These are phyloP conservation scores for crab-eating macaque (Macaca fascicularis) DNA, from an alignment of 2,113 vertebrate genomes.

Conservation along the genomic window DNA sequence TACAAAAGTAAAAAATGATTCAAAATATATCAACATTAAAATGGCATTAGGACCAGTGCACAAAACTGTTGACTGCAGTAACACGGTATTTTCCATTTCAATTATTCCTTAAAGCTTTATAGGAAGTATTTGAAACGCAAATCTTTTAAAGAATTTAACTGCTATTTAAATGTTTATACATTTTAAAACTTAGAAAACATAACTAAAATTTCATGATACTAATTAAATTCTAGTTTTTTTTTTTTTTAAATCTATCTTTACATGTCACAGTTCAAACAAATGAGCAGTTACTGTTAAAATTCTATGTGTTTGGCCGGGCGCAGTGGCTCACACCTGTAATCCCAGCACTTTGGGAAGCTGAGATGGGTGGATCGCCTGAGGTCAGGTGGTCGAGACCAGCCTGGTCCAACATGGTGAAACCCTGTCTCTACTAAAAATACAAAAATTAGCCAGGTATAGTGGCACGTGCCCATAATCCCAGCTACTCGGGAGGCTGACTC, in stretches of 20 bases:
- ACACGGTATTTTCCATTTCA: not conserved
- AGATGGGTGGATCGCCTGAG: no score
- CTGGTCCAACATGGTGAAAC: no score
- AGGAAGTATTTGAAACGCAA: not conserved
- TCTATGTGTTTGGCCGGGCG: no score
- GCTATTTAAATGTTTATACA: not conserved
- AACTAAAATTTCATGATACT: slow-evolving; percentile 10
- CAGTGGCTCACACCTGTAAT: no score
- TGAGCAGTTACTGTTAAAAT: not conserved
- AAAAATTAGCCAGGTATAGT: no score
- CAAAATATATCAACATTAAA: not conserved
- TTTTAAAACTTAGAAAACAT: not conserved
- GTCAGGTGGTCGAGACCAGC: no score
- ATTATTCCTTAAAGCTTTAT: slow-evolving; percentile 12
- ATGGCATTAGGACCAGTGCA: not conserved
- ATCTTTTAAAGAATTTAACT: not conserved
- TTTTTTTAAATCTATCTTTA: not conserved
- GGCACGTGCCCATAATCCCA: no score
- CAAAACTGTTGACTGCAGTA: not conserved
- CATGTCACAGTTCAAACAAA: not conserved
- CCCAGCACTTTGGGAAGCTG: no score
- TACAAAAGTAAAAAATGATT: slow-evolving; percentile 15
- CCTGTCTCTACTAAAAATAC: no score
- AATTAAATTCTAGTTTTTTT: not conserved
- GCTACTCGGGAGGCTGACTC: no score